Base-by-base conservation (phyloP, 2,113 vertebrate species). In the Chloroceryle aenea region DNA sequence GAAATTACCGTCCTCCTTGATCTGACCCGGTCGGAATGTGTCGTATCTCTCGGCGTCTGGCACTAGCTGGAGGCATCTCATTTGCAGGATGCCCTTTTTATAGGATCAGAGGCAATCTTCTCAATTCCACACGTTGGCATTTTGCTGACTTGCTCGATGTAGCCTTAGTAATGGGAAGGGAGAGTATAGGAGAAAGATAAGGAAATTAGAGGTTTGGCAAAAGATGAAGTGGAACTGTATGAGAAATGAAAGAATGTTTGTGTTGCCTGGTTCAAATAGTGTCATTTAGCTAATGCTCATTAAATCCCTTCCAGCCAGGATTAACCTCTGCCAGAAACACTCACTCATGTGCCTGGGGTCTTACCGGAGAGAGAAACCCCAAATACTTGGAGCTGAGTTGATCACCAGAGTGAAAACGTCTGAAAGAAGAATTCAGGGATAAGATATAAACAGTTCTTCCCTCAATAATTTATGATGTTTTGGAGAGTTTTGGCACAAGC, bases 1-100 rank as follows among this genome's bases (percentile, higher is more conserved):
- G 21, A 71, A 75, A 68, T 55, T 3, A 23, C 66, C 36, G 43
- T 36, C 42, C 72, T 79, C 21, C 43, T 91, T 71, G 13, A 11
- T 42, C 56, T 78, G 29, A 45, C 55, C 47, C 42, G 61, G 61
- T 30, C 56, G 67, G 29, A 22, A 61, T 34, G 47, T 61, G 45
- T 0, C 0, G 5, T 7, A 29, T 58, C 27, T 78, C 34, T 50
- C 0, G 0, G 42, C 21, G 71, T 74, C 53, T 67, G 50, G 45
- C 61, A 38, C 32, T 71, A 25, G 42, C 18, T 50, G 22, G 47
- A 52, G 29, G 32, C 43, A 26, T 79, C 79, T 53, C 36, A 7
- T 38, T 76, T 69, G 45, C 14, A 47, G 45, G 50, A 52, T 74
- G 76, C 47, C 64, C 68, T 87, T 91, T 73, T 32, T 29, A 4